phyloP scores from a whole-genome alignment of 2,113 vertebrate species.

The Elanus axillaris region DNA sequence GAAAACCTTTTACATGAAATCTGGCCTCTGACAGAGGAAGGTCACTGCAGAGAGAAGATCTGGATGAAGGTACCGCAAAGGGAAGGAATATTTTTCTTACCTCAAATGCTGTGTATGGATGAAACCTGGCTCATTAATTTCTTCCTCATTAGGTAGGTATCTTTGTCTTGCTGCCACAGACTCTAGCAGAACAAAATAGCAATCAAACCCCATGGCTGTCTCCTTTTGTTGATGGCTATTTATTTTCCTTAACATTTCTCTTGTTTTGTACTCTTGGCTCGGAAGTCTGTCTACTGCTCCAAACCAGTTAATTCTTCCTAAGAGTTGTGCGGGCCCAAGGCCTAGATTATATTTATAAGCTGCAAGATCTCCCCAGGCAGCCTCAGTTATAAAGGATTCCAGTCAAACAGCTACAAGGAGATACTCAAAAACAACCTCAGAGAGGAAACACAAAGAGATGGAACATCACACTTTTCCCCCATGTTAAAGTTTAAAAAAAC shows the following conservation, averaged over 20 bases:
- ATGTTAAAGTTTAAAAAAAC: not conserved
- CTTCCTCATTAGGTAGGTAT: not conserved
- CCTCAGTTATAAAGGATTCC: not conserved
- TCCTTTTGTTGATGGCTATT: constrained; percentile 21
- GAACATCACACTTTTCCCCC: not conserved
- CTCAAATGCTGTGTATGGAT: not conserved
- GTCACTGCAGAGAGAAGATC: not conserved
- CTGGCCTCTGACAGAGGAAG: not conserved
- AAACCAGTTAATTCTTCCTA: constrained; percentile 22
- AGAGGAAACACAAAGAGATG: not conserved
- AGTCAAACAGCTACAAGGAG: constrained; percentile 26
- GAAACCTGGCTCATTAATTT: not conserved
- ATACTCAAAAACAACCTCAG: constrained; percentile 16
- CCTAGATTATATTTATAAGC: constrained; percentile 22
- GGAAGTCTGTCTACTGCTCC: constrained; percentile 7
- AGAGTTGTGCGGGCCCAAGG: not conserved
- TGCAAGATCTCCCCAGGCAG: constrained; percentile 36
- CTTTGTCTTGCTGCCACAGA: not conserved
- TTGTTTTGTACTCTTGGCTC: constrained; percentile 39
- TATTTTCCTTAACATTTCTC: constrained; percentile 28
- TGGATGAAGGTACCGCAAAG: not conserved
- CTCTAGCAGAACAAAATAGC: not conserved
- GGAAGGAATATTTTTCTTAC: not conserved
- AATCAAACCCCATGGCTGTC: not conserved
- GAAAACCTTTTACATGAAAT: not conserved